Evolutionary conservation across 2,888 invertebrate genomes (phyloP).

Genomic region (Helicoverpa assulta): DNA sequence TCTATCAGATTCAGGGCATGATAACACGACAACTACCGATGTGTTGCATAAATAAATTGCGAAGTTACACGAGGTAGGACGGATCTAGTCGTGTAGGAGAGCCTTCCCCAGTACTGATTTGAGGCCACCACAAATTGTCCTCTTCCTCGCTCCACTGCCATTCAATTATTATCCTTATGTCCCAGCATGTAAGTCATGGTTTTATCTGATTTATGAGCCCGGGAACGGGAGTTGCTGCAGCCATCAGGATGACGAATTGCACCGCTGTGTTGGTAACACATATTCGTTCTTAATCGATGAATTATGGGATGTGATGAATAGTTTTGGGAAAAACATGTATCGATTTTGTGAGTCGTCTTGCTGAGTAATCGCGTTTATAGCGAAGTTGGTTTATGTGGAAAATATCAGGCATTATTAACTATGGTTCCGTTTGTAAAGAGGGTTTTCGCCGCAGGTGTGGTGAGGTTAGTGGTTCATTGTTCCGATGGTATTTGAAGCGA

Average conservation of each 20-base stretch:
- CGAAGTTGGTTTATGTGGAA: constrained; percentile 45
- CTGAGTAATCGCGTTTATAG: constrained; percentile 53
- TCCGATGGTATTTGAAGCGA: constrained; percentile 69
- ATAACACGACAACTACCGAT: constrained; percentile 36
- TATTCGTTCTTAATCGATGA: constrained; percentile 54
- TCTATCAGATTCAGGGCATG: constrained; percentile 23
- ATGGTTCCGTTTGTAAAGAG: constrained; percentile 50
- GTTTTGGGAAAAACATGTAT: constrained; percentile 47
- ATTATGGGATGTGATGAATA: constrained; percentile 52
- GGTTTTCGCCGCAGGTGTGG: constrained; percentile 51
- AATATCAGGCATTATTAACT: constrained; percentile 38
- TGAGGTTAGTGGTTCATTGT: constrained; percentile 66
- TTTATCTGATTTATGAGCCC: constrained; percentile 71
- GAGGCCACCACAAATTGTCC: constrained; percentile 88
- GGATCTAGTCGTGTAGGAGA: constrained; percentile 83
- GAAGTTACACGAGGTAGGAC: constrained; percentile 72
- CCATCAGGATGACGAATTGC: constrained; percentile 77
- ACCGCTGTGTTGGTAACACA: constrained; percentile 60
- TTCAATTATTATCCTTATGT: constrained; percentile 80
- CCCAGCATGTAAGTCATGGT: constrained; percentile 75
- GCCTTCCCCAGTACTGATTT: constrained; percentile 88
- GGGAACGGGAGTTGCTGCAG: constrained; percentile 76
- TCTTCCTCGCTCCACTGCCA: constrained; percentile 81
- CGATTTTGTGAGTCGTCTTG: constrained; percentile 52
- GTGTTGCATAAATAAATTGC: constrained; percentile 73